Conservation (phyloP, 92 coral and sea anemone genomes). For the Zoanthus solanderi region DNA sequence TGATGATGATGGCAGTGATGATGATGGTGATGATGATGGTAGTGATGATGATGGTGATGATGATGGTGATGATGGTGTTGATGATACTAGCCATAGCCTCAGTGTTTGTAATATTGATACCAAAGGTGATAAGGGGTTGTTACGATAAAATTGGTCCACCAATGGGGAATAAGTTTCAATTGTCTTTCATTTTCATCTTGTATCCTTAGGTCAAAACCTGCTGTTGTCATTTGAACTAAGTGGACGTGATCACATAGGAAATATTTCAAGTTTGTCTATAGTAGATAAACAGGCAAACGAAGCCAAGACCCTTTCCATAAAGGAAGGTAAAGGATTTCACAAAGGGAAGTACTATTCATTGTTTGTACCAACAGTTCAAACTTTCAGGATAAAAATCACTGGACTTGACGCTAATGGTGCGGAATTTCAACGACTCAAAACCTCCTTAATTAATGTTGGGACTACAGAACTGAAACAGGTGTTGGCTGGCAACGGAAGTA, state of each 20-base stretch:
- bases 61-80: background rate
- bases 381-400: conserved; percentile 49
- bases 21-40: background rate
- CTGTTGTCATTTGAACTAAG: conserved; percentile 30
- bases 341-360: conserved; percentile 48
- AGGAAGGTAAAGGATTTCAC: conserved; percentile 67
- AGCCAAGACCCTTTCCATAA: conserved; percentile 55
- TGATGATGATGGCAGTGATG: too few relatives aligned
- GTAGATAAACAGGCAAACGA: conserved; percentile 46
- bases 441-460: conserved; percentile 37
- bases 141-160: too few relatives aligned
- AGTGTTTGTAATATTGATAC: too few relatives aligned
- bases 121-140: too few relatives aligned
- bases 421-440: conserved; percentile 53
- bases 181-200: background rate
- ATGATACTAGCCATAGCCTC: background rate
- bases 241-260: conserved; percentile 17
- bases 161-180: background rate
- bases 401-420: conserved; percentile 49
- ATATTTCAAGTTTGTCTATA: conserved; percentile 34
- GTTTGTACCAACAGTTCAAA: conserved; percentile 45
- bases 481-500: background rate
- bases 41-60: background rate
- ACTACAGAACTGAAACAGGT: background rate
- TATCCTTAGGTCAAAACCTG: conserved; percentile 27